Conservation (phyloP, 1,140 invertebrate species). For the Drosophila rufa region DNA sequence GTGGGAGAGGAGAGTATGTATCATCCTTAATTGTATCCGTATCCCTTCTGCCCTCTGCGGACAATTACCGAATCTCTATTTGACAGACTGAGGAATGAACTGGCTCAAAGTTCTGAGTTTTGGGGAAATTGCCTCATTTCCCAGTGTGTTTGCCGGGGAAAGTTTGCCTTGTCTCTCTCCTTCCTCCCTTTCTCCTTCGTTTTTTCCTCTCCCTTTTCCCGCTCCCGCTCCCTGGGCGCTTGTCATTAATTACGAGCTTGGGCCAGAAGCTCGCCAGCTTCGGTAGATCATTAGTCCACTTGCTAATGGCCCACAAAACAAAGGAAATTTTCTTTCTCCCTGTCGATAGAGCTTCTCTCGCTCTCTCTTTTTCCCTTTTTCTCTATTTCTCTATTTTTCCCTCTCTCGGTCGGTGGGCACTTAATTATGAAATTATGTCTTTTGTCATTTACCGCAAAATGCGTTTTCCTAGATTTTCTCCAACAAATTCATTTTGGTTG, state of each 20-base stretch:
- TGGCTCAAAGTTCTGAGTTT: constrained; percentile 32
- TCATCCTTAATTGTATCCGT: constrained; percentile 30
- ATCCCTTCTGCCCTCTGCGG: not conserved
- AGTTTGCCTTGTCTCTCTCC: constrained; percentile 16
- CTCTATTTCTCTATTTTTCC: not conserved
- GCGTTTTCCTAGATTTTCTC: constrained; percentile 41
- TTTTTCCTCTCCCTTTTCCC: not conserved
- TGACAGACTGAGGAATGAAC: constrained; percentile 50
- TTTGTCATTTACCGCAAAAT: constrained; percentile 49
- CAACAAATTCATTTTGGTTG: constrained; percentile 27
- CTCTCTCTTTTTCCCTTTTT: not conserved
- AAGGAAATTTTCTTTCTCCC: constrained; percentile 35
- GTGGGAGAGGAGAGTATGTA: not conserved
- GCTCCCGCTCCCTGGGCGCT: not conserved
- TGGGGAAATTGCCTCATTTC: constrained; percentile 53
- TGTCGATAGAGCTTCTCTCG: constrained; percentile 19
- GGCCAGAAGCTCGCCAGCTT: constrained; percentile 26
- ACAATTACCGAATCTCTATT: constrained; percentile 48
- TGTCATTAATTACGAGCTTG: constrained; percentile 44
- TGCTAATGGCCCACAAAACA: constrained; percentile 48
- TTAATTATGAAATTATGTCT: constrained; percentile 58
- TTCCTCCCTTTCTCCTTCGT: not conserved
- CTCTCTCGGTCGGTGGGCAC: constrained; percentile 22
- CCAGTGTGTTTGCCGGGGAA: constrained; percentile 39
- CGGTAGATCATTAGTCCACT: constrained; percentile 55